Evolutionary conservation across 2,797 vertebrate species (phyloP), one percentile per base, ranked within the genome.

Genomic region (Hydrocynus forskahlii): DNA sequence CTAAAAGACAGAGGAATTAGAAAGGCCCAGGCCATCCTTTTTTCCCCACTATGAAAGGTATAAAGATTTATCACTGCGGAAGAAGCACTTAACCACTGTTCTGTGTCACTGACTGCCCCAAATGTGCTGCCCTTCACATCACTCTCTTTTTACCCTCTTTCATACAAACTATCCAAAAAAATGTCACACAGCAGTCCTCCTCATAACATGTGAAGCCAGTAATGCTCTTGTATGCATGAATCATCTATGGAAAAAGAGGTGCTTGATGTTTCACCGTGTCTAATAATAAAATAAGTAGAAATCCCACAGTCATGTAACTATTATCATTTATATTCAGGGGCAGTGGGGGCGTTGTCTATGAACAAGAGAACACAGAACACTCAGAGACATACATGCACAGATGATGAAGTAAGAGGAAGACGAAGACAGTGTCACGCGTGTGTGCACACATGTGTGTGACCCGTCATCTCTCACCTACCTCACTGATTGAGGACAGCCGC

Each of bases 381-480:
- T 13, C 23, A 62, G 59, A 25, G 23, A 62, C 23, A 62, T 25
- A 75, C 62, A 75, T 57, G 55, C 64, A 48, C 52, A 50, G 63
- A 52, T 43, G 23, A 40, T 23, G 68, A 29, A 52, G 52, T 45
- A 63, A 59, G 52, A 62, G 7, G 13, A n/a, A n/a, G n/a, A 19
- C 16, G 13, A 21, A 54, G 63, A 77, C 21, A 57, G 67, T 14
- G 38, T 29, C 8, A 12, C 14, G 25, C 29, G 23, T 62, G 21
- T 62, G 21, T 62, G 54, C 52, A 23, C 14, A 59, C 62, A 43
- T 12, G 8, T 35, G 19, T 50, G 59, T 83, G 88, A 82, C 87
- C 86, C 90, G 85, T 86, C 64, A 74, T 89, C 80, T 85, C 78
- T 77, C 73, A 14, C 86, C 75, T 86, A 87, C 89, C 87, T 86